Evolutionary conservation across 2,888 invertebrate species (phyloP), one percentile per base, ranked within the genome.

Genomic region (Trachelus iudaicus): DNA sequence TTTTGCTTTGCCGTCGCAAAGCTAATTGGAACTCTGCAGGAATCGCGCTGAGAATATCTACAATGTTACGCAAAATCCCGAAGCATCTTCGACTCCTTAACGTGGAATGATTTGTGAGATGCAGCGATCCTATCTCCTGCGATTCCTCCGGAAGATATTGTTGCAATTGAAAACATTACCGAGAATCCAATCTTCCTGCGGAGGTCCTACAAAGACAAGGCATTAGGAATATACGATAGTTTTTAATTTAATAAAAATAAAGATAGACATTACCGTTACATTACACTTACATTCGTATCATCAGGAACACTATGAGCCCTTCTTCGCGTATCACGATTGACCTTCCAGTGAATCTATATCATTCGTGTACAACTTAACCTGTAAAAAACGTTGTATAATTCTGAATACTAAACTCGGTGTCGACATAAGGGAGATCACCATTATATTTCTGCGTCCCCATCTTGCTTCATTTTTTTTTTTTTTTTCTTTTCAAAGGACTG

Each of bases 11-110:
- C 85, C 84, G 84, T 86, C 82, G 87, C 85, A 85, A 84, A 85
- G 85, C 85, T 86, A 86, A 88, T 88, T 88, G 87, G 86, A 87
- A 87, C 85, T 86, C 82, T 83, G 84, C 82, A 81, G 80, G 81
- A 84, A 79, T 80, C 82, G 77, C 77, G 76, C 81, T 75, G 56
- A 75, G 76, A 56, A 56, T 56, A 56, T 56, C 56, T 56, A 56
- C 56, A 56, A 56, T 76, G 79, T 80, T 84, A 80, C 81, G 80
- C 81, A 79, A 82, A 84, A 85, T 81, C 77, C 37, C 23, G 1
- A 1, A 9, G 23, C 23, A 23, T 56, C 23, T 56, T 56, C 23
- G 56, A 23, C 23, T 56, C 23, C 56, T 23, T 2, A 56, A 56
- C 2, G 56, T 56, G 23, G 56, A 9, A 23, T 56, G 56, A 56